Base-by-base conservation (phyloP, 35 echinoderm and acorn worm genomes). In the Ophiothrix spiculata region DNA sequence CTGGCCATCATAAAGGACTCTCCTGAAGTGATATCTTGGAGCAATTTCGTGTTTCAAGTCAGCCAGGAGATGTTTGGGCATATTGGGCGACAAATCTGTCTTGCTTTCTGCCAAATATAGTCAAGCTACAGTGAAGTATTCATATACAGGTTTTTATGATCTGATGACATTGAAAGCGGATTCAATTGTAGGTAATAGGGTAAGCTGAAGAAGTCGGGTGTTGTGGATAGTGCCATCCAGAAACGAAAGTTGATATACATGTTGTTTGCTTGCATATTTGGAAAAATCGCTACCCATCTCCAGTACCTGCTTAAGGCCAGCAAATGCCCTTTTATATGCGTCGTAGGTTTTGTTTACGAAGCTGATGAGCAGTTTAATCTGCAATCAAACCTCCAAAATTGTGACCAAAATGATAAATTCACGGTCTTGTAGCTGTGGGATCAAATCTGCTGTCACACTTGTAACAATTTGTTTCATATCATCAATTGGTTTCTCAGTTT, bases 311-410 rank as follows among this genome's bases (percentile, higher is more conserved):
- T 32, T 33, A 49, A 69, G 8, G 4, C 25, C 25, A 25, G 8
- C 10, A 69, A 69, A 69, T n/a, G 60, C 17, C 25, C 29, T 25
- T 11, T 1, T 21, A 13, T 35, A 15, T 2, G 49, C 42, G 86
- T 12, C 86, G 39, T 19, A 88, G 11, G 0, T 41, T 41, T 1
- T 86, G 29, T 81, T 80, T 41, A 0, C 36, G 0, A n/a, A 88
- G 78, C 15, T 36, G 54, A 39, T 88, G 86, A n/a, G 78, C 77
- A 38, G 74, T 77, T 81, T 88, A 77, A 39, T 80, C 80, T 6
- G 86, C 86, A 23, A 88, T 17, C 54, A 88, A 56, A 25, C 86
- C 56, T 4, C 86, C 86, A 16, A 88, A 33, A 69, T 78, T 88
- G 32, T 88, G 86, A 38, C 86, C 86, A 37, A 80, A 37, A 88